phyloP scores from a whole-genome alignment of 2,797 vertebrate genomes.

The Epinephelus coioides region DNA sequence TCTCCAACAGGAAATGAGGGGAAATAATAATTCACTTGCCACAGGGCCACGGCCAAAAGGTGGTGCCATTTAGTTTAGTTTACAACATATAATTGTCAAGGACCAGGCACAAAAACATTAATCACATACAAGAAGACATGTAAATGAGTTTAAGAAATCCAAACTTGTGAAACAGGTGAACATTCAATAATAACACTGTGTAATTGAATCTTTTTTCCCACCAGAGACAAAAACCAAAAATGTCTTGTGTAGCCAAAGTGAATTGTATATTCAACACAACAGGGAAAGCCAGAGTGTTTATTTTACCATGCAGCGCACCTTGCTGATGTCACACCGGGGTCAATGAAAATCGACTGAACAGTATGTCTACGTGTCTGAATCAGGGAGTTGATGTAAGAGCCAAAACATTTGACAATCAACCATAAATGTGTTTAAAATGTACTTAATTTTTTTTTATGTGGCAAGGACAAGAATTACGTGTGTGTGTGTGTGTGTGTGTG shows the following conservation, averaged over 20 bases:
- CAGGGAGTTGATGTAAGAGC: conserved; percentile 1
- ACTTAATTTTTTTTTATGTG: not conserved
- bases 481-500: conserved; percentile 28
- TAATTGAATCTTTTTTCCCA: not conserved
- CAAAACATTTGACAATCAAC: not conserved
- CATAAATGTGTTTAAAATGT: conserved; percentile 15
- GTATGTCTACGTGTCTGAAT: conserved; percentile 3
- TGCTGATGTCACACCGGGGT: conserved; percentile 43
- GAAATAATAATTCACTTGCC: not conserved
- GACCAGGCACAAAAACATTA: not conserved
- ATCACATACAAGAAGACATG: not conserved
- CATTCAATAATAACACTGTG: not conserved
- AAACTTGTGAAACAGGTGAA: not conserved
- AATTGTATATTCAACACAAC: conserved; percentile 18
- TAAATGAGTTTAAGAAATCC: not conserved
- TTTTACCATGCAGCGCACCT: conserved; percentile 31
- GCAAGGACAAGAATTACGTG: conserved; percentile 5
- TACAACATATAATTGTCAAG: too few relatives aligned
- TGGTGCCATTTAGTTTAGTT: not conserved
- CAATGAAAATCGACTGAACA: conserved; percentile 17
- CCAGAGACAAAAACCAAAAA: not conserved
- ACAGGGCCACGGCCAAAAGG: not conserved
- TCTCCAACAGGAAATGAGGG: not conserved
- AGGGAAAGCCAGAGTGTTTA: conserved; percentile 20
- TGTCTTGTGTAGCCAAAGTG: not conserved